These are phyloP conservation scores for Zaprionus inermis DNA, from an alignment of 1,140 invertebrate species.

Conservation along the genomic window DNA sequence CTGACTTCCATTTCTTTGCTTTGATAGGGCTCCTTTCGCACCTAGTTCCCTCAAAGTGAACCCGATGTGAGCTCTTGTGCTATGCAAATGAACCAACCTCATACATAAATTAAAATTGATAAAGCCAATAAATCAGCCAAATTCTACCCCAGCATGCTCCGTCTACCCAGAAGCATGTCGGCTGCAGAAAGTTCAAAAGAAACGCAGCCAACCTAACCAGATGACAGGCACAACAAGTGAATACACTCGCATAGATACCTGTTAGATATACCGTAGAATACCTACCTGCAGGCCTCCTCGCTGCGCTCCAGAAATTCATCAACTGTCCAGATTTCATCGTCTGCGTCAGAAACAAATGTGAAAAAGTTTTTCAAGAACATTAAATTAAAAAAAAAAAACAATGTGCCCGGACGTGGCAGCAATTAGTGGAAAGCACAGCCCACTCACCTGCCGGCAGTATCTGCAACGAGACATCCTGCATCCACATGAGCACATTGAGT, in stretches of 20 bases:
- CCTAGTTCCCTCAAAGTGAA: not conserved
- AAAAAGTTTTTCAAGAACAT: constrained; percentile 65
- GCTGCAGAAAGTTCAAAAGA: constrained; percentile 59
- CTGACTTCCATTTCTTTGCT: not conserved
- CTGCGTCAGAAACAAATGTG: constrained; percentile 80
- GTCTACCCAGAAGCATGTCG: constrained; percentile 21
- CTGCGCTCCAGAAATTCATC: constrained; percentile 94
- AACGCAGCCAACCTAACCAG: constrained; percentile 32
- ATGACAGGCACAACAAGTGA: constrained; percentile 23
- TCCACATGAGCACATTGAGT: constrained; percentile 92
- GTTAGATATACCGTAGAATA: constrained; percentile 7
- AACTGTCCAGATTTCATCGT: constrained; percentile 93
- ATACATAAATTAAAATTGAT: constrained; percentile 59
- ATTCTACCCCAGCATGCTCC: not conserved
- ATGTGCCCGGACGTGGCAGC: constrained; percentile 20
- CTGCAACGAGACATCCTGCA: constrained; percentile 93
- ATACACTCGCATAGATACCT: not conserved
- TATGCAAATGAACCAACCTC: constrained; percentile 47
- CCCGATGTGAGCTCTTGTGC: constrained; percentile 12
- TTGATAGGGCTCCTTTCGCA: not conserved
- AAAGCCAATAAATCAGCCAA: constrained; percentile 68
- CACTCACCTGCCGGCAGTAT: constrained; percentile 87
- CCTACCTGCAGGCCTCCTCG: constrained; percentile 90
- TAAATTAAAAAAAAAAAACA: constrained; percentile 35
- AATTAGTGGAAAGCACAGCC: constrained; percentile 23